These are phyloP conservation scores for Argyresthia goedartella DNA, from an alignment of 2,888 invertebrate genomes.

Conservation along the genomic window DNA sequence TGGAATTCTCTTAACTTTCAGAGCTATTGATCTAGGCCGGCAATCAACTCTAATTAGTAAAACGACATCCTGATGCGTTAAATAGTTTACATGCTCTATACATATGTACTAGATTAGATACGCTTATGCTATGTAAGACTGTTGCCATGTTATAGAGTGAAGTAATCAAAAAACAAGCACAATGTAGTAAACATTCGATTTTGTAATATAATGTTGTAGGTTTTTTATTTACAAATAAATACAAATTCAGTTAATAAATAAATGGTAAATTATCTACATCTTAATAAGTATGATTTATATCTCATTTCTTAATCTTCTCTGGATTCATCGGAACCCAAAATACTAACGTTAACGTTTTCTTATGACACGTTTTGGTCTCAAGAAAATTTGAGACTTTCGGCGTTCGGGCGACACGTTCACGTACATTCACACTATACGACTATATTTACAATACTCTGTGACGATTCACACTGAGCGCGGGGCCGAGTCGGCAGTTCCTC, in stretches of 20 bases:
- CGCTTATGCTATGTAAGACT: no score
- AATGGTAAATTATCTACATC: conserved; percentile 72
- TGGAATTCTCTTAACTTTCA: no score
- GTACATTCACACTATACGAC: conserved; percentile 70
- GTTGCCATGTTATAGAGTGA: no score
- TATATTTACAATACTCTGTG: conserved; percentile 67
- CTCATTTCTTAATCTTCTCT: conserved; percentile 69
- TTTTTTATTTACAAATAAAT: conserved; percentile 72
- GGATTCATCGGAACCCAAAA: conserved; percentile 64
- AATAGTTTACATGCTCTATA: no score
- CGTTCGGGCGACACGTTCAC: conserved; percentile 71
- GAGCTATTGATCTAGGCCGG: no score
- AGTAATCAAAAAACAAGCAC: conserved; percentile 61
- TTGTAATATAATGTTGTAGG: conserved; percentile 70
- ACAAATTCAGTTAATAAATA: conserved; percentile 73
- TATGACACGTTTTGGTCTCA: conserved; percentile 69
- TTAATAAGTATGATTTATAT: conserved; percentile 70
- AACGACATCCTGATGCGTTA: no score
- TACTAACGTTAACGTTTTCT: conserved; percentile 68
- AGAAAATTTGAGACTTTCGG: conserved; percentile 69
- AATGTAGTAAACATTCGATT: conserved; percentile 70
- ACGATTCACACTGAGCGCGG: conserved; percentile 58
- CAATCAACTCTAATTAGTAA: no score
- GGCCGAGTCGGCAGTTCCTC: no score
- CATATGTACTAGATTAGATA: no score